Evolutionary conservation across 2,888 invertebrate genomes (phyloP), one percentile per base, ranked within the genome.

Genomic region (Zeuzera pyrina): DNA sequence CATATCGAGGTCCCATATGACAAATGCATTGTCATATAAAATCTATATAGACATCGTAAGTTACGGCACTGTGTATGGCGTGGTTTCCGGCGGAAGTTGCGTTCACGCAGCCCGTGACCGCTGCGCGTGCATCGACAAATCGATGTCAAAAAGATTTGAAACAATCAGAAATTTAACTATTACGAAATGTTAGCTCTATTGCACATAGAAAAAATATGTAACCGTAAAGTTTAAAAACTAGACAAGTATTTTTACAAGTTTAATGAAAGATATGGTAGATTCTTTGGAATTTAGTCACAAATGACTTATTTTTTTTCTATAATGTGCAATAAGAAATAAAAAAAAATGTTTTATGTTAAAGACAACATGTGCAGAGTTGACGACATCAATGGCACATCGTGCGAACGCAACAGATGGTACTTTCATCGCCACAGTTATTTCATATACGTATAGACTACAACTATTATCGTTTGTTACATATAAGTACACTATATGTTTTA

Each of bases 71-170:
- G 49, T 52, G 59, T 60, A 57, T 53, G 63, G 68, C 71, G 67
- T 69, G 70, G 71, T 57, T 70, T 81, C 81, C 81, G 79, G 52
- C 78, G 81, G 79, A 83, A 70, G 76, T 69, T 57, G 71, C 67
- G 61, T 63, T 59, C 72, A 79, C 74, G 77, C 66, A 55, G 70
- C 64, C 73, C 71, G 66, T 77, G 78, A 73, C 71, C 73, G 65
- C 52, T 52, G 63, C 49, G 52, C 62, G 47, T 57, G 57, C 57
- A 45, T 42, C 6, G 12, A 25, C 25, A 12, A 12, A 25, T 19
- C 5, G 12, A 25, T 25, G 25, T 25, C 25, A 25, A 12, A 25
- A 25, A 25, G 12, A 25, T 12, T 11, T 25, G 11, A 12, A 22
- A 22, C n/a, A n/a, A n/a, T n/a, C n/a, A n/a, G n/a, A n/a, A n/a